Conservation (phyloP, 1,140 invertebrate species). For the Drosophila ercepeae region DNA sequence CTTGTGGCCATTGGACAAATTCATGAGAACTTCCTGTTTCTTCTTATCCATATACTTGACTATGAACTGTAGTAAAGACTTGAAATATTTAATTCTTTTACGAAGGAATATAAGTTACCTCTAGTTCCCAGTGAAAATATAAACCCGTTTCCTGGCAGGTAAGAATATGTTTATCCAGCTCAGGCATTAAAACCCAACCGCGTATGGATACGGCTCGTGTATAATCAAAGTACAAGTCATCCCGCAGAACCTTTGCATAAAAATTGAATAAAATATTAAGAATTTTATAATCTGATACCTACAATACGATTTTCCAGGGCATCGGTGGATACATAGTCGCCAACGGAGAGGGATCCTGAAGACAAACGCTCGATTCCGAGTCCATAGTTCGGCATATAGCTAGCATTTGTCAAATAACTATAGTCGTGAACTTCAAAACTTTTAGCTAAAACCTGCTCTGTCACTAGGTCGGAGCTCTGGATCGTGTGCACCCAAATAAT, state of each 20-base stretch:
- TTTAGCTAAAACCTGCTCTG: conserved; percentile 57
- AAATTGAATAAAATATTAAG: neutral
- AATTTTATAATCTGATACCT: neutral
- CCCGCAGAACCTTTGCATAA: conserved; percentile 58
- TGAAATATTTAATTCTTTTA: neutral
- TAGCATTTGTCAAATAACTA: conserved; percentile 66
- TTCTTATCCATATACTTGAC: conserved; percentile 71
- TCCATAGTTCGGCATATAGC: conserved; percentile 63
- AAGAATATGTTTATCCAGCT: conserved; percentile 64
- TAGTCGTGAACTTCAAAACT: conserved; percentile 73
- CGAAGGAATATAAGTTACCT: conserved; percentile 25
- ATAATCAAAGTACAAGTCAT: conserved; percentile 79
- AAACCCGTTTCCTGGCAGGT: conserved; percentile 68
- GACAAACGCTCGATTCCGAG: conserved; percentile 68
- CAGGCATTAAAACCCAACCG: conserved; percentile 70
- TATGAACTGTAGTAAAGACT: conserved; percentile 19
- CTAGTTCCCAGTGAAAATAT: conserved; percentile 70
- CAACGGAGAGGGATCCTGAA: conserved; percentile 64
- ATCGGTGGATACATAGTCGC: conserved; percentile 60
- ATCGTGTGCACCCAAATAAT: conserved; percentile 72
- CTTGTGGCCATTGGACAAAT: conserved; percentile 53
- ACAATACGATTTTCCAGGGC: conserved; percentile 73
- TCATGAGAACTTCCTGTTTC: conserved; percentile 58
- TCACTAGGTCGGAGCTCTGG: conserved; percentile 56
- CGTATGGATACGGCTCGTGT: conserved; percentile 72